A percentile compares a stretch with the other conserved stretches of the same genome.
Evolutionary conservation across 2,797 vertebrate genomes (phyloP).

Genomic region (Pelobates cultripes): DNA sequence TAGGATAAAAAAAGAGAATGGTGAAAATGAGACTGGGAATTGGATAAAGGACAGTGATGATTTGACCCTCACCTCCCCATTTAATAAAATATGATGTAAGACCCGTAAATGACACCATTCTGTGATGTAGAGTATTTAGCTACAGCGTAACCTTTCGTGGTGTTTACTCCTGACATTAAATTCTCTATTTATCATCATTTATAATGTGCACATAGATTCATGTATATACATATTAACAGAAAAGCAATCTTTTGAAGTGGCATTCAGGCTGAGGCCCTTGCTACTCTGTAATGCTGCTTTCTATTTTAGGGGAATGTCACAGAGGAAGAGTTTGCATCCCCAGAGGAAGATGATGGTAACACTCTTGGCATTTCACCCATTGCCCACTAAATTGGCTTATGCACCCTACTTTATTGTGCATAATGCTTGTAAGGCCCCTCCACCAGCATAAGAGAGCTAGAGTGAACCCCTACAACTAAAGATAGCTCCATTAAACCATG

Average conservation of each 20-base stretch:
- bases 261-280: background rate
- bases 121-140: no score
- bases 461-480: background rate
- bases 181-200: no score
- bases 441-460: background rate
- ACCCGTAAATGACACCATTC: no score
- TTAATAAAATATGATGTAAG: no score
- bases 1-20: no score
- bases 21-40: no score
- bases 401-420: background rate
- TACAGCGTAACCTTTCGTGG: no score
- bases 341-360: constrained; percentile 52
- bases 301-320: constrained; percentile 42
- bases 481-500: background rate
- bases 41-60: no score
- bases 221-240: background rate
- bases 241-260: background rate
- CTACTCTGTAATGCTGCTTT: background rate
- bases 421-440: background rate
- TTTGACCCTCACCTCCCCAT: no score
- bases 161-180: no score
- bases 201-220: no score
- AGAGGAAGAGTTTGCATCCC: constrained; percentile 52
- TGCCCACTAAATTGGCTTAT: background rate
- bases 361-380: constrained; percentile 11